Conservation (phyloP, 2,113 vertebrate species). For the Alexandromys fortis region DNA sequence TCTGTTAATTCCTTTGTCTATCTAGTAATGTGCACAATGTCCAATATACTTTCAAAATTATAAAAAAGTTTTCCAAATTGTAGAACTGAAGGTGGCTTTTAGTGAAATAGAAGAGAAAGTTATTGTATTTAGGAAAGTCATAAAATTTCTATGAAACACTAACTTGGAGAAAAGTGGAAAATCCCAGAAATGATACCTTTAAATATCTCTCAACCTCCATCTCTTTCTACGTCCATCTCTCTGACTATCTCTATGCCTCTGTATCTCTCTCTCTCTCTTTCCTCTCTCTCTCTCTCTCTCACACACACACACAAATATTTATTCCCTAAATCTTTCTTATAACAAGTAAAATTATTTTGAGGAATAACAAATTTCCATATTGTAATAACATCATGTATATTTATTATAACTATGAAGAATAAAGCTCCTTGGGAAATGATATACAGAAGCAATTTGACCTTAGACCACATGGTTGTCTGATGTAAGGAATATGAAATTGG, state of each 20-base stretch:
- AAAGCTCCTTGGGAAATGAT: background rate
- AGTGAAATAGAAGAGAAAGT: background rate
- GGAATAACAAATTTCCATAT: background rate
- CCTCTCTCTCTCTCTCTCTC: background rate
- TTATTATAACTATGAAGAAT: slow-evolving; percentile 23
- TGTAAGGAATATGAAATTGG: background rate
- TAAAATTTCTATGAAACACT: slow-evolving; percentile 1
- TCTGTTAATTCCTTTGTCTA: background rate
- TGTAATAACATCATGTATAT: background rate
- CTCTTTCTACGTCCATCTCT: background rate
- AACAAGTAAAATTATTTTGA: slow-evolving; percentile 6
- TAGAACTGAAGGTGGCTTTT: slow-evolving; percentile 16
- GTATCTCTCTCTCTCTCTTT: background rate
- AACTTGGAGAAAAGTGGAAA: background rate
- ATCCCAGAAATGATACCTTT: background rate
- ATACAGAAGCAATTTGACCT: slow-evolving; percentile 12
- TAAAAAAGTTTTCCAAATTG: background rate
- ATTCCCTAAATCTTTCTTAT: background rate
- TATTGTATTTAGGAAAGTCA: slow-evolving; percentile 1
- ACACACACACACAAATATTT: background rate
- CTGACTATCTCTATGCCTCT: background rate
- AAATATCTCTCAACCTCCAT: background rate
- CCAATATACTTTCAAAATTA: background rate
- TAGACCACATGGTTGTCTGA: background rate
- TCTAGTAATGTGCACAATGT: background rate